phyloP scores from a whole-genome alignment of 2,797 vertebrate genomes.

The Sebastes elongatus region DNA sequence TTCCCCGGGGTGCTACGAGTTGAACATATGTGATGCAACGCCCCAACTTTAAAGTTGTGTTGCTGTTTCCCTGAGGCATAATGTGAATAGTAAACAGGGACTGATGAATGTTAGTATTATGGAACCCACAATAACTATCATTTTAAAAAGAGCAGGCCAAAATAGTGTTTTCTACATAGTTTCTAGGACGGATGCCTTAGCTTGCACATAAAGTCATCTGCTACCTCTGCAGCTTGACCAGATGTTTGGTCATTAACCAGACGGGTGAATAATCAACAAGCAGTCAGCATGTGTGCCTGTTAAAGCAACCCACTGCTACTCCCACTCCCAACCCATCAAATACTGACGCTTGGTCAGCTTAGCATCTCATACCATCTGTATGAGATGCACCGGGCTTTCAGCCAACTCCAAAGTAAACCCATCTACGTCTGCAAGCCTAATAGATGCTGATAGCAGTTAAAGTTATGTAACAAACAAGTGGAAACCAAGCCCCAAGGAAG shows the following conservation, averaged over 20 bases:
- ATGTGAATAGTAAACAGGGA: not conserved
- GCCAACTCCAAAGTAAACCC: too few relatives aligned
- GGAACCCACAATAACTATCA: not conserved
- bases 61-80: not conserved
- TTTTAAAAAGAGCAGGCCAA: not conserved
- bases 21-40: not conserved
- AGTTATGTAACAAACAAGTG: too few relatives aligned
- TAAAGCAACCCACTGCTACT: too few relatives aligned
- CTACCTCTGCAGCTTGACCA: not conserved
- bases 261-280: not conserved
- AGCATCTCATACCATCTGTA: too few relatives aligned
- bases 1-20: too few relatives aligned
- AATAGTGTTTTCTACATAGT: not conserved
- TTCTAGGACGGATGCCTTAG: not conserved
- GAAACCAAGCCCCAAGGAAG: too few relatives aligned
- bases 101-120: not conserved
- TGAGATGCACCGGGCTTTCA: too few relatives aligned
- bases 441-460: too few relatives aligned
- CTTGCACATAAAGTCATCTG: not conserved
- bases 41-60: not conserved
- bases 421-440: too few relatives aligned
- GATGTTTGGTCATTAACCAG: not conserved
- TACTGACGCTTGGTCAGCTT: too few relatives aligned
- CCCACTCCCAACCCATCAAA: too few relatives aligned
- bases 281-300: not conserved